These are phyloP conservation scores for Rousettus madagascariensis DNA, from an alignment of 2,797 vertebrate genomes.

Conservation along the genomic window DNA sequence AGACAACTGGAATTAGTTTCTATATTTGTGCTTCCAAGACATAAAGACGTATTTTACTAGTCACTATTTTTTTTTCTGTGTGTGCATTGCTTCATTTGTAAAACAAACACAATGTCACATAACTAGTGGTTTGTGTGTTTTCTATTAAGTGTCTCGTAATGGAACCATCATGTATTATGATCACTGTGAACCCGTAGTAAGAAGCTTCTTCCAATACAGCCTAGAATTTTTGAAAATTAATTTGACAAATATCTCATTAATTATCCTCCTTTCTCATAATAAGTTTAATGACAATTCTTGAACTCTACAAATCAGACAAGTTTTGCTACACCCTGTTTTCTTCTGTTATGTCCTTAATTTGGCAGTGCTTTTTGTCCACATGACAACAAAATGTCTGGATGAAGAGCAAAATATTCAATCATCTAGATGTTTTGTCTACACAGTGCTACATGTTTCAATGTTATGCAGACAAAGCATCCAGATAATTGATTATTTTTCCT, in stretches of 20 bases:
- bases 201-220: background rate
- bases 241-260: background rate
- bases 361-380: slow-evolving; percentile 35
- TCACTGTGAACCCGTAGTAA: background rate
- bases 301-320: background rate
- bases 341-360: slow-evolving; percentile 28
- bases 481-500: slow-evolving; percentile 63
- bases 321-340: background rate
- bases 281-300: background rate
- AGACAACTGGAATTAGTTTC: slow-evolving; percentile 19
- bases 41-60: background rate
- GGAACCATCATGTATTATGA: background rate
- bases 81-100: slow-evolving; percentile 41
- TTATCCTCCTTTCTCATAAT: background rate
- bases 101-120: slow-evolving; percentile 51
- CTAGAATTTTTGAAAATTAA: background rate
- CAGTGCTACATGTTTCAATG: slow-evolving; percentile 61
- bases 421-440: slow-evolving; percentile 74
- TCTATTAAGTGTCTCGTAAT: slow-evolving; percentile 4
- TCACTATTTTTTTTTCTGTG: slow-evolving; percentile 30
- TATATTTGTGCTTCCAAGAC: background rate
- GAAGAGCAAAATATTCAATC: slow-evolving; percentile 65
- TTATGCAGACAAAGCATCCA: slow-evolving; percentile 73
- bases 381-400: slow-evolving; percentile 57
- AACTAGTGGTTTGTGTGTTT: slow-evolving; percentile 36